These are phyloP conservation scores for Andrena bucephala DNA, from an alignment of 2,888 invertebrate genomes.

Conservation along the genomic window DNA sequence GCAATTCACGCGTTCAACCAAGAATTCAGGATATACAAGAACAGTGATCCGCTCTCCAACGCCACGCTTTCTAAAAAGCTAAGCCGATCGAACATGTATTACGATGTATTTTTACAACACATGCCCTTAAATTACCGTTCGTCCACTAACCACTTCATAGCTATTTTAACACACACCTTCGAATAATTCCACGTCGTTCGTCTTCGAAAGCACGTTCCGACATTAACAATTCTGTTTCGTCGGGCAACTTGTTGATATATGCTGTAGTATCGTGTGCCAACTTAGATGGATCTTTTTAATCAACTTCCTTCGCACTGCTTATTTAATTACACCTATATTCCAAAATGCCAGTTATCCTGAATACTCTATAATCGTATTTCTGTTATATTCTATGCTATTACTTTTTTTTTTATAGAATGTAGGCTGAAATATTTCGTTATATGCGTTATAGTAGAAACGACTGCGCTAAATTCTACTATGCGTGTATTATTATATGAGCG, in stretches of 20 bases:
- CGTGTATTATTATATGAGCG: conserved; percentile 50
- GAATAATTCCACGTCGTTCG: background rate
- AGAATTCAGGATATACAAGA: background rate
- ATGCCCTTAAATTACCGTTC: background rate
- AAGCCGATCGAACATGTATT: background rate
- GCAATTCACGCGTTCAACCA: background rate
- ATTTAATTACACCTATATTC: conserved; percentile 1
- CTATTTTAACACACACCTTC: background rate
- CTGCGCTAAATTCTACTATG: conserved; percentile 25
- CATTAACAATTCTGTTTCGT: background rate
- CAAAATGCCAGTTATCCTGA: background rate
- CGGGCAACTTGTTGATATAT: background rate
- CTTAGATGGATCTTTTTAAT: background rate
- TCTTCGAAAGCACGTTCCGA: background rate
- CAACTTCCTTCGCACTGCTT: background rate
- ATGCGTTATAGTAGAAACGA: conserved; percentile 54
- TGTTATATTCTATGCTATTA: conserved; percentile 14
- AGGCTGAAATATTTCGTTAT: conserved; percentile 13
- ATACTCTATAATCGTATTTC: conserved; percentile 6
- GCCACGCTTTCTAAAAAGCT: background rate
- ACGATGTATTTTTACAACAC: background rate
- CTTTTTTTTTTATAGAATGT: conserved; percentile 6
- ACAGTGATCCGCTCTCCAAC: background rate
- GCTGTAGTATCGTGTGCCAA: background rate
- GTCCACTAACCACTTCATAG: background rate